Conservation (phyloP, 2,797 vertebrate genomes). For the Acrossocheilus fasciatus region DNA sequence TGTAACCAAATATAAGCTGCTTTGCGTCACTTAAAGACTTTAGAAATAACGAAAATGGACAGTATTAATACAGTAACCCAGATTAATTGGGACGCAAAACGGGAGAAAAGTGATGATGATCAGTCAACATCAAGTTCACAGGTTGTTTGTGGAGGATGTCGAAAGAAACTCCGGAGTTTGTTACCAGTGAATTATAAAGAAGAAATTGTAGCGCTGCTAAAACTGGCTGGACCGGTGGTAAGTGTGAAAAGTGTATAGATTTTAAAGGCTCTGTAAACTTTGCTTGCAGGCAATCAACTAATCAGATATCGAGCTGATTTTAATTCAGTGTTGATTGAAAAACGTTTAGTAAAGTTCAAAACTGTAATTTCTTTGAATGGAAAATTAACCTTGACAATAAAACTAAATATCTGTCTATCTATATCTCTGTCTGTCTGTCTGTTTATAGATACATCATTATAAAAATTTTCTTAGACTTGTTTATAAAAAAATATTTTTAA, state of each 20-base stretch:
- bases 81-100: constrained; percentile 40
- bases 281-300: not conserved
- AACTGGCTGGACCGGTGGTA: constrained; percentile 76
- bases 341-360: not conserved
- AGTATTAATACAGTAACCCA: constrained; percentile 19
- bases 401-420: not conserved
- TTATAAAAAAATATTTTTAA: not conserved
- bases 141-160: constrained; percentile 62
- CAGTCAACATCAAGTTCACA: constrained; percentile 29
- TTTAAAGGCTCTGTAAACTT: not conserved
- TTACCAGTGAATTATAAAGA: constrained; percentile 69
- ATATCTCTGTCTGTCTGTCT: not conserved
- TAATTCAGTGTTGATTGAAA: not conserved
- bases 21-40: not conserved
- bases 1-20: not conserved
- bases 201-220: constrained; percentile 70
- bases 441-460: not conserved
- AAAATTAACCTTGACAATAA: not conserved
- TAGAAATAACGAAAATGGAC: constrained; percentile 31
- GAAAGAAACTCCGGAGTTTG: constrained; percentile 58
- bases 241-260: constrained; percentile 30
- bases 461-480: not conserved
- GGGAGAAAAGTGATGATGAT: constrained; percentile 23
- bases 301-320: not conserved
- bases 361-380: not conserved